Percentiles rank a stretch among this genome's conserved stretches.
These are phyloP conservation scores for Leptopilina syphax DNA, from an alignment of 2,888 invertebrate genomes.

Conservation along the genomic window DNA sequence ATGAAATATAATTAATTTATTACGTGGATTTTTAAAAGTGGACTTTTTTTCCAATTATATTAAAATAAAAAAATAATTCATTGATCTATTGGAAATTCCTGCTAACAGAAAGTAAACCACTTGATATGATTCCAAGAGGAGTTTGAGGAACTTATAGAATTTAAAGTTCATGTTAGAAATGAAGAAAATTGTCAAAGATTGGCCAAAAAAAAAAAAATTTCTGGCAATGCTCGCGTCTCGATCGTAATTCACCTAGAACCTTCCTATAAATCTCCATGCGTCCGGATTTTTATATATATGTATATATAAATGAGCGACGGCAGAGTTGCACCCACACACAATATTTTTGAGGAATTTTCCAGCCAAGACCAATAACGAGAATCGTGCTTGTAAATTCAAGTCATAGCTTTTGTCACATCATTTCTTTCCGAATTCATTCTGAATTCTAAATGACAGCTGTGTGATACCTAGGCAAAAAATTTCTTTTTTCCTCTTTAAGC, in stretches of 20 bases:
- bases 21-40: too few relatives aligned
- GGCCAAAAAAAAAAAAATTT: background rate
- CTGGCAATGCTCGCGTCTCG: constrained; percentile 27
- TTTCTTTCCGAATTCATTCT: constrained; percentile 11
- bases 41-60: background rate
- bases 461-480: background rate
- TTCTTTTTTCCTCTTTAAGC: background rate
- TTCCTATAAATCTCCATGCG: constrained; percentile 34
- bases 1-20: background rate
- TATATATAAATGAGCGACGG: background rate
- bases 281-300: constrained; percentile 21
- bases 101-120: background rate
- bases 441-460: constrained; percentile 17
- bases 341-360: background rate
- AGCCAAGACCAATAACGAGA: constrained; percentile 14
- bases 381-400: constrained; percentile 23
- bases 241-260: constrained; percentile 31
- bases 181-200: constrained; percentile 23
- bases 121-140: constrained; percentile 27
- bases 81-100: background rate
- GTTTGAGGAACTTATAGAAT: background rate
- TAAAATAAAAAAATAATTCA: too few relatives aligned
- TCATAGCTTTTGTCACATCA: constrained; percentile 3
- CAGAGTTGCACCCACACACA: constrained; percentile 19
- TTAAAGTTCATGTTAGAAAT: constrained; percentile 19